Conservation (phyloP, 1,140 invertebrate genomes). For the Plutomurus gul region DNA sequence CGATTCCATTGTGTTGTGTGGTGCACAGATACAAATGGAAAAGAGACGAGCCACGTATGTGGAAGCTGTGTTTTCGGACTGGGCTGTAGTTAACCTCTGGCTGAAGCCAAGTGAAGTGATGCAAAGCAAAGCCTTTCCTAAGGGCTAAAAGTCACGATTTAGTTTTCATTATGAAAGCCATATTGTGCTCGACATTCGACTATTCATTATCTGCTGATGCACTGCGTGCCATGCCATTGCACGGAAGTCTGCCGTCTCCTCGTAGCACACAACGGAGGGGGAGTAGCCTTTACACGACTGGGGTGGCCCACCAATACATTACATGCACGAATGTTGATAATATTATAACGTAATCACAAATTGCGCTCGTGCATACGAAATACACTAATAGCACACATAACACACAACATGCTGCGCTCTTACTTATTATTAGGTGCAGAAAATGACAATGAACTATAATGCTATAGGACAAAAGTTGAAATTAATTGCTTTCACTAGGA, state of each 20-base stretch:
- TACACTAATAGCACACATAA: too few species aligned
- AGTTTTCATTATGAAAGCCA: slow-evolving; percentile 11
- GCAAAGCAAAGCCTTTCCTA: background rate
- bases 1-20: background rate
- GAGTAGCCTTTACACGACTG: too few species aligned
- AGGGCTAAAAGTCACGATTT: slow-evolving; percentile 26
- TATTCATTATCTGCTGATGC: too few species aligned
- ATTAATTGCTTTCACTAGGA: background rate
- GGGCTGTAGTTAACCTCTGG: background rate
- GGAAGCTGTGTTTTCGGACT: background rate
- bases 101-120: background rate
- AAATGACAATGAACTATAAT: background rate
- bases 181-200: background rate
- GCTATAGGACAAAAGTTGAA: background rate
- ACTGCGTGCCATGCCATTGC: too few species aligned
- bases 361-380: background rate
- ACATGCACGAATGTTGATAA: too few species aligned
- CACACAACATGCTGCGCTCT: too few species aligned
- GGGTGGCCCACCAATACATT: too few species aligned
- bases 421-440: too few species aligned
- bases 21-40: background rate
- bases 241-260: too few species aligned
- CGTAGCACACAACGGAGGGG: too few species aligned
- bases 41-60: too few species aligned
- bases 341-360: background rate